Evolutionary conservation across 2,888 invertebrate species (phyloP), one percentile per base, ranked within the genome.

Genomic region (Xylocampa areola): DNA sequence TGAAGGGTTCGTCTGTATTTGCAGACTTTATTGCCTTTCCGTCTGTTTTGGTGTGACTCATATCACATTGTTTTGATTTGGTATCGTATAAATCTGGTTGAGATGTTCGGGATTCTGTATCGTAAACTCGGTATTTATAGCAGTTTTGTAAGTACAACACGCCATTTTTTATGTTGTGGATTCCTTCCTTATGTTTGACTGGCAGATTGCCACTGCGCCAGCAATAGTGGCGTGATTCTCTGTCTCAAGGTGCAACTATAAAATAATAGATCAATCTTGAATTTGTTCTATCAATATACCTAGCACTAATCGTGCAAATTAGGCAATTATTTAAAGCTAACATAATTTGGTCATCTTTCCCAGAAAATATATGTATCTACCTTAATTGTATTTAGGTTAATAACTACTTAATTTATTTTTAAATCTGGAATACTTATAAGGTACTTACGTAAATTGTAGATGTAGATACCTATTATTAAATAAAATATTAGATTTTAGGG

Each of bases 1-100:
- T 54, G 47, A 74, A 74, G 68, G 72, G 72, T 68, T 61, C 36
- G 27, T 47, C 58, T 47, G 70, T 39, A 35, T 57, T 14, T 14
- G 55, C 40, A 8, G 40, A 35, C 33, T 45, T 39, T 55, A 63
- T 48, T 6, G 57, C 29, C 29, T n/a, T 1, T 25, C 43, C 21
- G 21, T 11, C 36, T 37, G 51, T 57, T 35, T 27, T 40, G 33
- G 11, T 14, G n/a, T 55, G 52, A 69, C 29, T 59, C 66, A 69
- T 23, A 30, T 27, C 14, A 23, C 41, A 65, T 50, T 69, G 70
- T 65, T 73, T 17, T 51, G 50, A 43, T 62, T 68, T 37, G 30
- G 23, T 33, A 13, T 23, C 14, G 14, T 30, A 47, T 63, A 37
- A 23, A 45, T 54, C 44, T 29, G 6, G 29, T 13, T 10, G n/a